phyloP scores from a whole-genome alignment of 2,888 invertebrate genomes.

The Lepidonotus clava region DNA sequence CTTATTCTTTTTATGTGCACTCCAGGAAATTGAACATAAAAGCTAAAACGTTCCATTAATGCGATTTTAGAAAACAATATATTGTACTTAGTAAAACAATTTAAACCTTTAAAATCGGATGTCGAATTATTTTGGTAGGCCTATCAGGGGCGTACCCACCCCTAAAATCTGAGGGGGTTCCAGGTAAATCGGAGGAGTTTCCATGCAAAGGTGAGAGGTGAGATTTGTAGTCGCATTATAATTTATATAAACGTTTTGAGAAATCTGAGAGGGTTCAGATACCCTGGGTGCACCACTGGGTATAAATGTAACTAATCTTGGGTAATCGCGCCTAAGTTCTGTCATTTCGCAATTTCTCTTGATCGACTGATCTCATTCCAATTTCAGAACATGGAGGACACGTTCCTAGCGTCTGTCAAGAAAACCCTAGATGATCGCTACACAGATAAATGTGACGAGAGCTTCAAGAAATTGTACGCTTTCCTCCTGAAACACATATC shows the following conservation, averaged over 20 bases:
- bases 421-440: constrained; percentile 37
- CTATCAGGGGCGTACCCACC: no score
- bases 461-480: constrained; percentile 33
- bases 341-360: no score
- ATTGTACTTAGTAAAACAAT: no score
- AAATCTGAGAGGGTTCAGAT: background rate
- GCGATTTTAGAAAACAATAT: no score
- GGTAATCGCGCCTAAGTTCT: background rate
- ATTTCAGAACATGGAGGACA: constrained; percentile 46
- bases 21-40: no score
- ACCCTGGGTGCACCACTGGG: background rate
- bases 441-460: constrained; percentile 25
- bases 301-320: background rate
- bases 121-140: no score
- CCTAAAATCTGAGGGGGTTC: no score
- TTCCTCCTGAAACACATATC: constrained; percentile 5
- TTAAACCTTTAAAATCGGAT: no score
- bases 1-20: no score
- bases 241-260: background rate
- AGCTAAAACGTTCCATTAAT: no score
- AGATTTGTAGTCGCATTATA: background rate
- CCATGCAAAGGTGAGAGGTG: background rate
- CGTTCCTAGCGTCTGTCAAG: constrained; percentile 8
- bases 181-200: no score
- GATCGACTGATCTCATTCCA: no score